Base-by-base conservation (phyloP, 2,113 vertebrate species). In the Forbesichthys papilliferus region DNA sequence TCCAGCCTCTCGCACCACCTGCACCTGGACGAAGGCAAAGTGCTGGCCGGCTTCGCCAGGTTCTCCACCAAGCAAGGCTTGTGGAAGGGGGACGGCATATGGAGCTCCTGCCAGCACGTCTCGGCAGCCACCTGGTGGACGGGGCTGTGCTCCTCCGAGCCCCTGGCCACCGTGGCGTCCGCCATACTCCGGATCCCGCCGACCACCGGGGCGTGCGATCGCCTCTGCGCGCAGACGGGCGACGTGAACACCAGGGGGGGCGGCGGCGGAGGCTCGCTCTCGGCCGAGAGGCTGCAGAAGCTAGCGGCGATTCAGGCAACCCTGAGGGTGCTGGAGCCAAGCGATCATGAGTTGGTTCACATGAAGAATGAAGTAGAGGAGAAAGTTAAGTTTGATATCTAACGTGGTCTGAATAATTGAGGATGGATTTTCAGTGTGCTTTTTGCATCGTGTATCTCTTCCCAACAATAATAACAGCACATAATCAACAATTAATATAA, bases 141-240 rank as follows among this genome's bases (percentile, higher is more conserved):
- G 54, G 80, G 87, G 34, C 80, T 86, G 65, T 89, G 78, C 57
- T 82, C 78, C 49, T 87, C 79, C 2, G 81, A 84, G 77, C 75
- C 82, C 1, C 78, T 87, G 59, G 79, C 80, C 27, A 58, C 83
- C 0, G 61, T 87, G 1, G 78, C 85, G 55, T 73, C 63, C 0
- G 69, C 81, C 12, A 42, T 87, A 20, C 82, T 87, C 48, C 74
- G 84, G 70, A 87, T 86, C 49, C 87, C 84, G 9, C 73, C 78
- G 6, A 79, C 87, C n/a, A 20, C 78, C 33, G 68, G 71, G 1
- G 81, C 71, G 0, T 82, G 77, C 4, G 61, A 79, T 20, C 52
- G 55, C 48, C 48, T 81, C 2, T 20, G 57, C 64, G 60, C 74
- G 2, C 61, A 10, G 8, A 54, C 81, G n/a, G 20, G 27, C 11